Evolutionary conservation across 2,113 vertebrate genomes (phyloP), one percentile per base, ranked within the genome.

Genomic region (Noturus placidus): DNA sequence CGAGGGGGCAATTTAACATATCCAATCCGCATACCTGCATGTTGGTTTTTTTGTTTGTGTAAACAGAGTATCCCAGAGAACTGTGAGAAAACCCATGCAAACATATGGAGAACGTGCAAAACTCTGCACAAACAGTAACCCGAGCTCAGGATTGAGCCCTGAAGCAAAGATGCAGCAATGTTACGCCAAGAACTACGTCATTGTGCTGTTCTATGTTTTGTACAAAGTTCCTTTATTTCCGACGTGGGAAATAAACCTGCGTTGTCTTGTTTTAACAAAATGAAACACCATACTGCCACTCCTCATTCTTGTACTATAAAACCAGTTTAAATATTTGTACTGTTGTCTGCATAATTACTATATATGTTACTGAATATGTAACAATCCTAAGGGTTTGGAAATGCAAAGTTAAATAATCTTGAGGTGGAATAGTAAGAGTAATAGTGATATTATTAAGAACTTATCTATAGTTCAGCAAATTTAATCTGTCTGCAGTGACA

Each of bases 391-490:
- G 9, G 6, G 17, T 19, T 79, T 33, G 27, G 3, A 30, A 8
- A 54, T 17, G 2, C 19, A 46, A n/a, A 14, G 33, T 14, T 74
- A 59, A 82, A 82, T 67, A 72, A 38, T 87, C 19, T 25, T n/a
- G 35, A 72, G 38, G 3, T 59, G 35, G 22, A 59, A 79, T 14
- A n/a, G 27, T n/a, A 80, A 67, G n/a, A 83, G 30, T 56, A 72
- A 35, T 59, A 46, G 46, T 2, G 7, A 22, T 70, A 7, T 70
- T 42, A 80, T 81, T 69, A 82, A 72, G 35, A 46, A 52, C 19
- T 81, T 6, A 82, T 38, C 63, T 42, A 19, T n/a, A 77, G 80
- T 61, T 80, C 86, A 88, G 67, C 67, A 83, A 30, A 84, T 77
- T 84, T 33, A 67, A 77, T 84, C 57, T 52, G 38, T 27, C 50